phyloP scores from a whole-genome alignment of 2,113 vertebrate genomes.

The Ceratotherium simum region DNA sequence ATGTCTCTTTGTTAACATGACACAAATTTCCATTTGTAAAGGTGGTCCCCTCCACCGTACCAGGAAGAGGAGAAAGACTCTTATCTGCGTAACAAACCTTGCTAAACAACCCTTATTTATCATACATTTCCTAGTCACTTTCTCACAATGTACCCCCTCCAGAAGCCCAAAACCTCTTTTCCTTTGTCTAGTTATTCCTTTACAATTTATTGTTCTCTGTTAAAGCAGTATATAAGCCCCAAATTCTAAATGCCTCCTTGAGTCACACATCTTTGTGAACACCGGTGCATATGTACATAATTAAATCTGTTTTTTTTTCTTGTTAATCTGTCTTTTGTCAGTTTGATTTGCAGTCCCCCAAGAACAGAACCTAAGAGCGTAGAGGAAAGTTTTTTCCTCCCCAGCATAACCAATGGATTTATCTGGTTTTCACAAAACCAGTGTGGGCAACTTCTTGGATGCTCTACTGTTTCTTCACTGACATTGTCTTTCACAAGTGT shows the following conservation, averaged over 20 bases:
- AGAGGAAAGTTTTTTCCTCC: not conserved
- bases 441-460: not conserved
- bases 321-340: not conserved
- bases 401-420: not conserved
- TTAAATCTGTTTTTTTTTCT: not conserved
- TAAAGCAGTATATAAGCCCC: not conserved
- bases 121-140: not conserved
- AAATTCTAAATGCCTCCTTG: not conserved
- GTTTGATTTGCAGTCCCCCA: not conserved
- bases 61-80: not conserved
- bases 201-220: not conserved
- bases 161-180: not conserved
- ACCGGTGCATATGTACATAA: not conserved
- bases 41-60: too few relatives aligned
- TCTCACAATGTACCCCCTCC: not conserved
- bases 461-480: not conserved
- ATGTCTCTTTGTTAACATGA: not conserved
- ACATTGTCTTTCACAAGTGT: not conserved
- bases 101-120: not conserved
- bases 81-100: not conserved
- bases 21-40: not conserved
- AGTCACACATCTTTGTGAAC: not conserved
- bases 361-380: not conserved
- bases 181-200: not conserved
- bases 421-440: not conserved